Conservation (phyloP, 2,888 invertebrate species). For the Hirudinaria manillensis region DNA sequence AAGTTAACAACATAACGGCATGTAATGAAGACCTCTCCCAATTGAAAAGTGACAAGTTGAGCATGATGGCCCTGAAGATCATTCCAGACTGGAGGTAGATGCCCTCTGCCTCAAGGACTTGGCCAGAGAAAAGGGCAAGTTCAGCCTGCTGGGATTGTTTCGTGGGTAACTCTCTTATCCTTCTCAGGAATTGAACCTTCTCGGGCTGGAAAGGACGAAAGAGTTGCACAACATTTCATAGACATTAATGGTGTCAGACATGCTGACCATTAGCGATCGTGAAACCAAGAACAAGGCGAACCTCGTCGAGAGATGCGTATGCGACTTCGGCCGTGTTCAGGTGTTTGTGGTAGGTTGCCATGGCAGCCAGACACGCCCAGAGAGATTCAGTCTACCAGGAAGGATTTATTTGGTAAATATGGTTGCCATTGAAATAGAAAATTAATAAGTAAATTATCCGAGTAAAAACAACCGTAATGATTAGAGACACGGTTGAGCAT, state of each 20-base stretch:
- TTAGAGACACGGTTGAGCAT: not conserved
- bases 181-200: slow-evolving; percentile 55
- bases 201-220: slow-evolving; percentile 52
- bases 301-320: slow-evolving; percentile 78
- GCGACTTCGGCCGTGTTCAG: slow-evolving; percentile 86
- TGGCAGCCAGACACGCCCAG: slow-evolving; percentile 89
- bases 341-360: slow-evolving; percentile 79
- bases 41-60: slow-evolving; percentile 67
- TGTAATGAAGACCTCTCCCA: slow-evolving; percentile 63
- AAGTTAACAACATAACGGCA: too few relatives aligned
- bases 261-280: not conserved
- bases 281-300: not conserved
- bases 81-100: slow-evolving; percentile 64
- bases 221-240: not conserved
- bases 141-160: slow-evolving; percentile 61
- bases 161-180: slow-evolving; percentile 53
- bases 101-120: slow-evolving; percentile 67
- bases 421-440: not conserved
- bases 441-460: not conserved
- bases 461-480: not conserved
- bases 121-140: slow-evolving; percentile 66
- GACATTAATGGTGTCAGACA: too few relatives aligned
- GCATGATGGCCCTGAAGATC: slow-evolving; percentile 66
- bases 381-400: slow-evolving; percentile 55
- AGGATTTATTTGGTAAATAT: not conserved